Evolutionary conservation across 2,797 vertebrate genomes (phyloP).

Genomic region (Eulemur rubriventer): DNA sequence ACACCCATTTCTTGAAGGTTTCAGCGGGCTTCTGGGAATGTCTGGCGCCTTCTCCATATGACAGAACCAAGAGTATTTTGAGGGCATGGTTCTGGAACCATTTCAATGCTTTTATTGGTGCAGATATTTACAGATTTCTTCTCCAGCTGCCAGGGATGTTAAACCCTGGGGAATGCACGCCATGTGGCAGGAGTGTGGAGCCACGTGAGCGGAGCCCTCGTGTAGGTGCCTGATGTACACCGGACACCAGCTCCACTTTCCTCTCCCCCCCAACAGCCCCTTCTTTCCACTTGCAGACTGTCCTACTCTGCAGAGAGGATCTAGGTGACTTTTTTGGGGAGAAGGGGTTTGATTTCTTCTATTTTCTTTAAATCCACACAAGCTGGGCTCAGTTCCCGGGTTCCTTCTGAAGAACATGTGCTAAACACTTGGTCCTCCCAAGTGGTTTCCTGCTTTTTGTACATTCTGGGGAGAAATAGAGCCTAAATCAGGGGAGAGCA

Average conservation of each 20-base stretch:
- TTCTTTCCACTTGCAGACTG: not conserved
- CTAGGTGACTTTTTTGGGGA: not conserved
- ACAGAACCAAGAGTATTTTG: not conserved
- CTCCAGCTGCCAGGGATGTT: not conserved
- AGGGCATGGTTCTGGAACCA: not conserved
- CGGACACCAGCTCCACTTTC: not conserved
- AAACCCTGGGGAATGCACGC: not conserved
- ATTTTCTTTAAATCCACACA: not conserved
- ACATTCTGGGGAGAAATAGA: not conserved
- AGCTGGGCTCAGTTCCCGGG: not conserved
- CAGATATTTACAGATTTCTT: not conserved
- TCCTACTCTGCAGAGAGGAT: not conserved
- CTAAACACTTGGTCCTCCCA: not conserved
- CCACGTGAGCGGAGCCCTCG: not conserved
- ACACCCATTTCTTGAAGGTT: not conserved
- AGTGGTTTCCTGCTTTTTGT: not conserved
- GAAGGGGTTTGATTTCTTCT: not conserved
- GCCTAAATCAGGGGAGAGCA: not conserved
- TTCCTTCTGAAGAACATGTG: not conserved
- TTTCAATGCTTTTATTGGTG: not conserved
- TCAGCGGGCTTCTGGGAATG: not conserved
- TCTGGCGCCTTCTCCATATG: not conserved
- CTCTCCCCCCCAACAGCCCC: accelerated
- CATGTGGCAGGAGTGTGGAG: not conserved
- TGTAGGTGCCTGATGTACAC: not conserved